A percentile compares a stretch with the other conserved stretches of the same genome.
Evolutionary conservation across 2,113 vertebrate genomes (phyloP).

Genomic region (Geococcyx californianus): DNA sequence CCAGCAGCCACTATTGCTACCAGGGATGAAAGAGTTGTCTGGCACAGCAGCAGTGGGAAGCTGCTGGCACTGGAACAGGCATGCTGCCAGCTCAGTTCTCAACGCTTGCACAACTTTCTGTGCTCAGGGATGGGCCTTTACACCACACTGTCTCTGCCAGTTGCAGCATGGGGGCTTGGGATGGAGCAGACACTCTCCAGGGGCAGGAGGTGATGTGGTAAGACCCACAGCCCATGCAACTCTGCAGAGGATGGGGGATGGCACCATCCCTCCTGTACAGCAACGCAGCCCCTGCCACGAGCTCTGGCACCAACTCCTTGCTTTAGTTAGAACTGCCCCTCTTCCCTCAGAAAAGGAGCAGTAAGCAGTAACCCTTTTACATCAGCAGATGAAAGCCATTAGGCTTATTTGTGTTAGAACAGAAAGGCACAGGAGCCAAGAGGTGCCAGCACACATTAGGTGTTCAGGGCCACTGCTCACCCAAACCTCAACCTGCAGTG

Average conservation of each 20-base stretch:
- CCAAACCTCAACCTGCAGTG: background rate
- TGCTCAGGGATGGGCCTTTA: accelerated
- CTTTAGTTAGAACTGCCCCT: background rate
- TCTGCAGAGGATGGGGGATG: background rate
- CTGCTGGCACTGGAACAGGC: accelerated
- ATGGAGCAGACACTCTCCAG: accelerated
- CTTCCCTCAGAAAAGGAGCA: background rate
- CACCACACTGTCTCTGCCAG: background rate
- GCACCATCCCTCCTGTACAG: accelerated
- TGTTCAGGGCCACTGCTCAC: background rate
- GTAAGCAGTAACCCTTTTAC: background rate
- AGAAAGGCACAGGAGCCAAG: background rate
- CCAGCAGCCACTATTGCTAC: accelerated
- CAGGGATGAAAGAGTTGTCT: accelerated
- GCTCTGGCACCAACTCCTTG: background rate
- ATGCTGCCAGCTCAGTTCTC: accelerated
- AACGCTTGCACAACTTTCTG: background rate
- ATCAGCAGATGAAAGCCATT: background rate
- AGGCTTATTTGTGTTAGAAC: background rate
- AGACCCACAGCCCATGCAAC: background rate
- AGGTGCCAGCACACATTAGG: background rate
- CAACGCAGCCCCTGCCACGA: background rate
- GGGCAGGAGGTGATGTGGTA: background rate
- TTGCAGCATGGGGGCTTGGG: accelerated
- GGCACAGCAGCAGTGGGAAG: background rate